Evolutionary conservation across 2,113 vertebrate genomes (phyloP).

Genomic region (Boleophthalmus pectinirostris): DNA sequence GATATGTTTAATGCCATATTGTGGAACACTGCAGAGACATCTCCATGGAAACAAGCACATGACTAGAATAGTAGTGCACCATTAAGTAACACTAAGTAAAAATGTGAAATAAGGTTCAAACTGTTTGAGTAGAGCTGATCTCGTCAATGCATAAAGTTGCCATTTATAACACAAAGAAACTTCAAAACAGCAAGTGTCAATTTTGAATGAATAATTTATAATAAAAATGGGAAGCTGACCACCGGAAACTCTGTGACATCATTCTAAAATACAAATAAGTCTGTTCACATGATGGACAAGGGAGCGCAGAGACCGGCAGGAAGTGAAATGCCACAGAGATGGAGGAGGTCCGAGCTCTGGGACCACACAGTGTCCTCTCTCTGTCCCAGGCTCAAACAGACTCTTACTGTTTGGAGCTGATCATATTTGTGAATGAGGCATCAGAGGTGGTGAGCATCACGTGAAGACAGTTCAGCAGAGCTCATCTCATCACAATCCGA

Average conservation of each 20-base stretch:
- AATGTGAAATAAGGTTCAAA: too few relatives aligned
- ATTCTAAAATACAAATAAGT: not conserved
- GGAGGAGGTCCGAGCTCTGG: slow-evolving; percentile 62
- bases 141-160: too few relatives aligned
- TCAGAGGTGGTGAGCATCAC: not conserved
- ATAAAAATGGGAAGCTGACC: not conserved
- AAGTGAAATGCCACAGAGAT: slow-evolving; percentile 58
- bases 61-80: too few relatives aligned
- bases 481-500: not conserved
- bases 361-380: slow-evolving; percentile 70
- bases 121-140: too few relatives aligned
- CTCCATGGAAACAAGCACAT: too few relatives aligned
- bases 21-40: too few relatives aligned
- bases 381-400: slow-evolving; percentile 55
- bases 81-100: too few relatives aligned
- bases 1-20: too few relatives aligned
- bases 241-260: not conserved
- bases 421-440: not conserved
- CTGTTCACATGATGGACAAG: slow-evolving; percentile 8
- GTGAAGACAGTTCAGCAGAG: not conserved
- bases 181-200: not conserved
- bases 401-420: slow-evolving; percentile 30
- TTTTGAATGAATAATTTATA: not conserved
- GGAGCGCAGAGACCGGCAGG: slow-evolving; percentile 44
- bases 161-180: not conserved